phyloP scores from a whole-genome alignment of 2,888 invertebrate genomes.

The Zaprionus lineosus region DNA sequence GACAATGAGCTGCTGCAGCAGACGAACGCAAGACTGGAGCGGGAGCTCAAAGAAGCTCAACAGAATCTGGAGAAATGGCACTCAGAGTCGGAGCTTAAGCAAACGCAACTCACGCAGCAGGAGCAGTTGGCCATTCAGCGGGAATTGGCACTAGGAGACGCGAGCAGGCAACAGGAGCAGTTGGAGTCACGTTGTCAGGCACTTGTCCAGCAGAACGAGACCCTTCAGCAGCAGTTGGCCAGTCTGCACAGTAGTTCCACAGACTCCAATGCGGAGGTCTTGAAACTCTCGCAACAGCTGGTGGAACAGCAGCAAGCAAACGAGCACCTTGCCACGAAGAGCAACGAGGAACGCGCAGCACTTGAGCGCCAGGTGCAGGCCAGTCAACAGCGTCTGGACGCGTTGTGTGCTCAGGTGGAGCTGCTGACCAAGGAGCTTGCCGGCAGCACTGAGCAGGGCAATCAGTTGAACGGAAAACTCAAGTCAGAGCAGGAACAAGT shows the following conservation, averaged over 20 bases:
- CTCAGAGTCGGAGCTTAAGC: conserved; percentile 81
- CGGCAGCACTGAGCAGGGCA: conserved; percentile 56
- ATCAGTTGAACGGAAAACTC: conserved; percentile 53
- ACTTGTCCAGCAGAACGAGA: conserved; percentile 85
- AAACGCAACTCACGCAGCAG: conserved; percentile 51
- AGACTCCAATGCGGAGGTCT: conserved; percentile 85
- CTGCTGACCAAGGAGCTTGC: conserved; percentile 69
- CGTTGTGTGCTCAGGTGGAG: conserved; percentile 67
- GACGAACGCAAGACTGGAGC: conserved; percentile 73
- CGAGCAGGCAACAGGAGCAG: conserved; percentile 85
- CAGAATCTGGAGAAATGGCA: conserved; percentile 77
- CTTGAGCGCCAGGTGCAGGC: conserved; percentile 69
- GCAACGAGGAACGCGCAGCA: conserved; percentile 73
- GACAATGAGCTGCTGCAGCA: conserved; percentile 70
- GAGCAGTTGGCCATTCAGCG: conserved; percentile 83
- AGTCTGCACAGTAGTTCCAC: conserved; percentile 85
- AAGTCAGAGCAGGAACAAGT: conserved; percentile 62
- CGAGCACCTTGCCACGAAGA: conserved; percentile 84
- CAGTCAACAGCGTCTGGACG: conserved; percentile 64
- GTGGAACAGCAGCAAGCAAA: conserved; percentile 85
- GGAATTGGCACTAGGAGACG: conserved; percentile 85
- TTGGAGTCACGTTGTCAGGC: conserved; percentile 85
- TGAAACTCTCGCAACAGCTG: conserved; percentile 84
- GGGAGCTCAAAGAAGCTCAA: conserved; percentile 66
- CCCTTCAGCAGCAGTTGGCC: conserved; percentile 85